These are phyloP conservation scores for Vanacampus margaritifer DNA, from an alignment of 2,113 vertebrate genomes.

Conservation along the genomic window DNA sequence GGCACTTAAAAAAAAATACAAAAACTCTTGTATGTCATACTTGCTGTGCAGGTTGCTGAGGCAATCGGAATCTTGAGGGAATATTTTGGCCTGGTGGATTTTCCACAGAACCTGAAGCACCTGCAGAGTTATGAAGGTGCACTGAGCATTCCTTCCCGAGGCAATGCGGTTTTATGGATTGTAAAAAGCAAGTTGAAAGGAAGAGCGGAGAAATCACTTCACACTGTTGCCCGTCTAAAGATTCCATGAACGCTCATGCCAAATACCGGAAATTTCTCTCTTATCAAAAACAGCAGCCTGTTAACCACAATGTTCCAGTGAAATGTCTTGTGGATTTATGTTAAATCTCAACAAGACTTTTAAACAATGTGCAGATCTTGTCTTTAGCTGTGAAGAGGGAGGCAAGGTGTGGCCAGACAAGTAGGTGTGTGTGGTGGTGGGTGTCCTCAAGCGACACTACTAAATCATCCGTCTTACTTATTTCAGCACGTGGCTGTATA, in stretches of 20 bases:
- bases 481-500: background rate
- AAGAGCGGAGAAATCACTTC: conserved; percentile 13
- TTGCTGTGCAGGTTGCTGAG: background rate
- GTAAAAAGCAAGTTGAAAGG: conserved; percentile 23
- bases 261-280: conserved; percentile 5
- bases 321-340: background rate
- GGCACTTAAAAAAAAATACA: background rate
- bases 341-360: background rate
- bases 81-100: background rate
- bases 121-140: conserved; percentile 6
- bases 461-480: conserved; percentile 3
- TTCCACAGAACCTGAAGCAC: background rate
- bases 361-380: background rate
- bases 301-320: background rate
- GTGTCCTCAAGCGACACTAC: conserved; percentile 30
- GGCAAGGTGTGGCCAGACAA: conserved; percentile 39
- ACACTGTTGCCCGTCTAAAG: background rate
- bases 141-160: conserved; percentile 15
- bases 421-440: conserved; percentile 25
- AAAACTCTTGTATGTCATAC: background rate
- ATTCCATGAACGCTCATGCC: conserved; percentile 8
- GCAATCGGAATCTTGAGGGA: conserved; percentile 4
- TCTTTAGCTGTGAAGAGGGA: background rate
- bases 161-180: conserved; percentile 6
- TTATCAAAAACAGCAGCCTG: background rate